These are phyloP conservation scores for Coleophora deauratella DNA, from an alignment of 2,888 invertebrate species.

Conservation along the genomic window DNA sequence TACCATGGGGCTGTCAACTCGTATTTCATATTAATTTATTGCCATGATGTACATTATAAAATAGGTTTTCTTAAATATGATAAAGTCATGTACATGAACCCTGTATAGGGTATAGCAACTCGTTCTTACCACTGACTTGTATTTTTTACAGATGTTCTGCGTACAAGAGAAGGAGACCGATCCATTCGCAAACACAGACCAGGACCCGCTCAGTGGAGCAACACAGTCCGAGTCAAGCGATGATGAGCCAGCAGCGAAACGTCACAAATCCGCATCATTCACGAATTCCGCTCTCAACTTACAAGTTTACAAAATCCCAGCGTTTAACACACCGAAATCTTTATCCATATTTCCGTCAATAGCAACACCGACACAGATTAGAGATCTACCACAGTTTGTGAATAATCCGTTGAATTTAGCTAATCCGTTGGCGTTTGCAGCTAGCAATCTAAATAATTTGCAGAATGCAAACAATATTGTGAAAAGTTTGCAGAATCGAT, in stretches of 20 bases:
- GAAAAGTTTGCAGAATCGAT: conserved; percentile 46
- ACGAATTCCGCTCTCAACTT: conserved; percentile 46
- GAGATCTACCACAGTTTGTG: conserved; percentile 51
- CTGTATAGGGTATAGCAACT: too few species aligned
- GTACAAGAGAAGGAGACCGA: conserved; percentile 57
- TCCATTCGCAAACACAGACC: conserved; percentile 35
- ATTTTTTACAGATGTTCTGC: conserved; percentile 57
- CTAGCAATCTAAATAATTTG: conserved; percentile 22
- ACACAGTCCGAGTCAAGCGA: conserved; percentile 49
- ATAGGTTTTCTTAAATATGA: too few species aligned
- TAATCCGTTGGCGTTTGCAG: conserved; percentile 47
- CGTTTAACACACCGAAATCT: conserved; percentile 48
- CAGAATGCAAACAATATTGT: conserved; percentile 38
- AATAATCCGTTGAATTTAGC: conserved; percentile 61
- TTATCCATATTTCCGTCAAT: conserved; percentile 47
- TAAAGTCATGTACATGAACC: too few species aligned
- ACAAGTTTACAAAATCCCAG: conserved; percentile 61
- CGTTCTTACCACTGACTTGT: too few species aligned
- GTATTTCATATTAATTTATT: too few species aligned
- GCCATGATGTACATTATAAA: too few species aligned
- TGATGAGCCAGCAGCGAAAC: conserved; percentile 52
- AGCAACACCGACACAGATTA: conserved; percentile 17
- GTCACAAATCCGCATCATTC: conserved; percentile 34
- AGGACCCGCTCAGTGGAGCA: conserved; percentile 30
- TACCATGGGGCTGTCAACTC: too few species aligned